phyloP scores from a whole-genome alignment of 2,888 invertebrate species.

The Julus scanicus region DNA sequence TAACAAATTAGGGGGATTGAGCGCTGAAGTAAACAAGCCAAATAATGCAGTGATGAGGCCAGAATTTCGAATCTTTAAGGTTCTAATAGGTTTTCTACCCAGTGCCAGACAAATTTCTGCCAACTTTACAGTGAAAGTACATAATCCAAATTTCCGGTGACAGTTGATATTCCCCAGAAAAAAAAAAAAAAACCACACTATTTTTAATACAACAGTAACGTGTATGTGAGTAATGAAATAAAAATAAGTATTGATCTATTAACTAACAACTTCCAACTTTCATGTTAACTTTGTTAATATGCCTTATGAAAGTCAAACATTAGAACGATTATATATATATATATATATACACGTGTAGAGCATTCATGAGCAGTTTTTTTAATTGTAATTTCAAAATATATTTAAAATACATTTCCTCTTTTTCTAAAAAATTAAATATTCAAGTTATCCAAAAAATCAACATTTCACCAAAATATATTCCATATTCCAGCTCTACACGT shows the following conservation, averaged over 20 bases:
- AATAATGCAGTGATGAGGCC: background rate
- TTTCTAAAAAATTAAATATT: too few species aligned
- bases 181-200: background rate
- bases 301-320: too few species aligned
- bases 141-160: background rate
- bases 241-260: constrained; percentile 26
- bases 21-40: background rate
- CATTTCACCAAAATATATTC: too few species aligned
- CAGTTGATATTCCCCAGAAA: background rate
- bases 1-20: background rate
- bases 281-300: constrained; percentile 10
- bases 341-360: too few species aligned
- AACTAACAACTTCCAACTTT: constrained; percentile 7
- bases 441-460: too few species aligned
- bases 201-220: constrained; percentile 3
- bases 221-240: constrained; percentile 25
- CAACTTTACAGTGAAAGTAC: background rate
- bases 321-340: too few species aligned
- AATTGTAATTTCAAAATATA: too few species aligned
- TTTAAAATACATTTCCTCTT: too few species aligned
- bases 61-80: background rate
- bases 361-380: too few species aligned
- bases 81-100: background rate
- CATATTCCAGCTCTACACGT: too few species aligned
- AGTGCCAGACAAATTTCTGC: background rate